phyloP scores from a whole-genome alignment of 2,888 invertebrate species.

The Athalia cordata region DNA sequence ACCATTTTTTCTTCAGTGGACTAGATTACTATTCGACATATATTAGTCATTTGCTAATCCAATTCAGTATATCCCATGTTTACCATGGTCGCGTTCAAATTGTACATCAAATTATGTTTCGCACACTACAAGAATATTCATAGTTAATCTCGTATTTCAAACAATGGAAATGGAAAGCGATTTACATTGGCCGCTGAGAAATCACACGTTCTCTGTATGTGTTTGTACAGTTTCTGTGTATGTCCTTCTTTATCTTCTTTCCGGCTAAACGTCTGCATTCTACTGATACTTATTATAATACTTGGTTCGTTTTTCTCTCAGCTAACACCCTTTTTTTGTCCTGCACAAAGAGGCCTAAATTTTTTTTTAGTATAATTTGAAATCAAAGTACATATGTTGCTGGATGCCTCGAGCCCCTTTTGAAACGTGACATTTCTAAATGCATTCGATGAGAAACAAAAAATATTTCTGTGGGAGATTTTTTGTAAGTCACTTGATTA shows the following conservation, averaged over 20 bases:
- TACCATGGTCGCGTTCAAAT: neutral
- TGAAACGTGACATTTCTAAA: neutral
- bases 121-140: neutral
- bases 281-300: neutral
- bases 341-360: constrained; percentile 4
- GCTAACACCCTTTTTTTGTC: neutral
- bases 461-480: neutral
- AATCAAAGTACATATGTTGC: neutral
- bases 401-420: neutral
- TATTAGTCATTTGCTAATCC: neutral
- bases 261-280: neutral
- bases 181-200: neutral
- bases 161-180: neutral
- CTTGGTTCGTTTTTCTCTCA: neutral
- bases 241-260: neutral
- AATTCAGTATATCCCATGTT: constrained; percentile 1
- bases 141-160: constrained; percentile 4
- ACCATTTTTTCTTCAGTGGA: neutral
- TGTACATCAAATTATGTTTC: constrained; percentile 2
- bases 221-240: neutral
- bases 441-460: constrained; percentile 17
- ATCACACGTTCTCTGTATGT: neutral
- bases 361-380: constrained; percentile 12
- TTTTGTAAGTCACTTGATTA: neutral
- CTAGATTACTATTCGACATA: constrained; percentile 5